Base-by-base conservation (phyloP, 2,797 vertebrate species). In the Erithacus rubecula region DNA sequence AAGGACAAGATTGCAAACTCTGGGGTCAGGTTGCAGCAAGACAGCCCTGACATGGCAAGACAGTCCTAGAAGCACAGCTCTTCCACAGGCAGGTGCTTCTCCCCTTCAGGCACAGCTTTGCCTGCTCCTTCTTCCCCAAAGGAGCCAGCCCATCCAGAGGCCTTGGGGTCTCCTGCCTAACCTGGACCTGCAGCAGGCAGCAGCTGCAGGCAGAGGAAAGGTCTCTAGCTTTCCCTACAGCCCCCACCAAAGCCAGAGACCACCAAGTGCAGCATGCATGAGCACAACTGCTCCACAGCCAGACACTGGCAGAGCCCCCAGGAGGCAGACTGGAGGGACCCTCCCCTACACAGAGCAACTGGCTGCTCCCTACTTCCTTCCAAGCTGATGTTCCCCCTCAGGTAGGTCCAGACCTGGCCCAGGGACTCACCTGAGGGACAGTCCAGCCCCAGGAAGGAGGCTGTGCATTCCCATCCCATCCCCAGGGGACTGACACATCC, bases 241-340 rank as follows among this genome's bases (percentile, higher is more conserved):
- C 13, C 12, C 2, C 2, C 5, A 1, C 13, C 20, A 76, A 67
- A 60, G 62, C 13, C 71, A 68, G 44, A 84, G 44, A 67, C 12
- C 51, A 74, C 26, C 24, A 24, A 2, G 1, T 36, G 29, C 16
- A 13, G 26, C 13, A 15, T 15, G 56, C 39, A 19, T 8, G 49
- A 81, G 19, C n/a, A 30, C 7, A 5, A 6, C 12, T 71, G 24
- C 55, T 55, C 27, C 59, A 23, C 2, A 14, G 41, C 21, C 55
- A 68, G 44, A 22, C 24, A 5, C n/a, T 26, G 11, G 41, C 37
- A 63, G 44, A 71, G 46, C 13, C 29, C 39, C 22, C 34, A 24
- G 1, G 0, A 1, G 14, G 13, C 49, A 59, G 67, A 53, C 23
- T 70, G 53, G 17, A 47, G 20, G 14, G 11, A 59, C 18, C 10